These are phyloP conservation scores for Babylonia areolata DNA, from an alignment of 1,140 invertebrate genomes.

Conservation along the genomic window DNA sequence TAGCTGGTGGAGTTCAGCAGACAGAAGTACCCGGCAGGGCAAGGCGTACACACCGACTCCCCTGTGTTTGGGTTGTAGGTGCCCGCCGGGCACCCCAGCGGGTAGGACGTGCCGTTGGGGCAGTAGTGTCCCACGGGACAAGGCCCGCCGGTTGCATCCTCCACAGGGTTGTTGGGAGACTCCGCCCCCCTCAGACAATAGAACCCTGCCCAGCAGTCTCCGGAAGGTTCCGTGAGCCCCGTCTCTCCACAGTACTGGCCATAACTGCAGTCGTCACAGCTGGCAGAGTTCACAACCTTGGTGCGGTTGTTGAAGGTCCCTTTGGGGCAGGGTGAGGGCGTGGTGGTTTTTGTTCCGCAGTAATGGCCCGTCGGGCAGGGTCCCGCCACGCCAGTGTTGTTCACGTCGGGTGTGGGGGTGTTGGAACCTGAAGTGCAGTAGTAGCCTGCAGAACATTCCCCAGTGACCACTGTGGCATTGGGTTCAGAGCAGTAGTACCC, in stretches of 20 bases:
- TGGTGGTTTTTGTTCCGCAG: conserved; percentile 57
- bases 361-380: conserved; percentile 68
- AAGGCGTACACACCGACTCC: conserved; percentile 56
- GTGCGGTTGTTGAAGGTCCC: conserved; percentile 69
- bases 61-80: conserved; percentile 67
- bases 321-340: conserved; percentile 60
- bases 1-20: conserved; percentile 69
- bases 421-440: conserved; percentile 70
- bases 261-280: conserved; percentile 62
- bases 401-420: conserved; percentile 62
- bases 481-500: conserved; percentile 65
- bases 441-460: conserved; percentile 68
- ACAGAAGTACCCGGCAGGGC: conserved; percentile 70
- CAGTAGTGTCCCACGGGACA: conserved; percentile 71
- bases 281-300: conserved; percentile 46
- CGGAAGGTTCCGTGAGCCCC: conserved; percentile 66
- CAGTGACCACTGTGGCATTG: conserved; percentile 61
- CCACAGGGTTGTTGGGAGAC: conserved; percentile 67
- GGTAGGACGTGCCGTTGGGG: conserved; percentile 70
- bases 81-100: conserved; percentile 69
- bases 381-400: conserved; percentile 64
- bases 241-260: conserved; percentile 68
- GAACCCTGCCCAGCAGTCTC: conserved; percentile 68
- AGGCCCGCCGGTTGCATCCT: conserved; percentile 66
- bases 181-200: conserved; percentile 69